Evolutionary conservation across 2,888 invertebrate species (phyloP), one percentile per base, ranked within the genome.

Genomic region (Chouioia cunea): DNA sequence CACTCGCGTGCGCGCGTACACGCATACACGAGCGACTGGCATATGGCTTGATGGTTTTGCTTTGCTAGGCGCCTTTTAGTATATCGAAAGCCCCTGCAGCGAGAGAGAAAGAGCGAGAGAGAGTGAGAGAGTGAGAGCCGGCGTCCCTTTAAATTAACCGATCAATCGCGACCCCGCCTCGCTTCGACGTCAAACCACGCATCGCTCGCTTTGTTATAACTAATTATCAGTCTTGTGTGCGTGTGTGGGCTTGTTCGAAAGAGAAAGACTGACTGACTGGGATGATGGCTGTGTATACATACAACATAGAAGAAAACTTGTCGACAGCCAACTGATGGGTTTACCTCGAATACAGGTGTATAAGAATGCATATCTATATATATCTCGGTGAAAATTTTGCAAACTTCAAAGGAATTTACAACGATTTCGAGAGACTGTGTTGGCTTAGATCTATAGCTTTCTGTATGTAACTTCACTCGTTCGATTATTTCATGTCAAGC

Each of bases 111-210:
- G n/a, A n/a, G n/a, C n/a, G n/a, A n/a, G n/a, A 36, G 36, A 6
- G 6, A 10, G 36, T 10, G 36, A 36, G 12, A 15, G 43, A 16
- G 16, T 43, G 43, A 43, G 16, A 16, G 60, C 67, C 76, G 76
- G 74, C 78, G 77, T 78, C 80, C 81, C 81, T 82, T 82, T 79
- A 81, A 84, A 83, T 84, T 83, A 82, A 82, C 82, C 82, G 81
- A 83, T 84, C 84, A 84, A 83, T 84, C 82, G 81, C 76, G 74
- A 76, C 78, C 74, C 77, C 78, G 10, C 22, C 52, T 12, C 36
- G 14, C 77, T 75, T 77, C 74, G 77, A 80, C 80, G 81, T 83
- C 82, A 82, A 83, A 84, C 36, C 82, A 81, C 79, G 76, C 79
- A 77, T 72, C 60, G 36, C 36, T 79, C 78, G 79, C 81, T 81